These are phyloP conservation scores for Yponomeuta cagnagella DNA, from an alignment of 2,888 invertebrate genomes.

Conservation along the genomic window DNA sequence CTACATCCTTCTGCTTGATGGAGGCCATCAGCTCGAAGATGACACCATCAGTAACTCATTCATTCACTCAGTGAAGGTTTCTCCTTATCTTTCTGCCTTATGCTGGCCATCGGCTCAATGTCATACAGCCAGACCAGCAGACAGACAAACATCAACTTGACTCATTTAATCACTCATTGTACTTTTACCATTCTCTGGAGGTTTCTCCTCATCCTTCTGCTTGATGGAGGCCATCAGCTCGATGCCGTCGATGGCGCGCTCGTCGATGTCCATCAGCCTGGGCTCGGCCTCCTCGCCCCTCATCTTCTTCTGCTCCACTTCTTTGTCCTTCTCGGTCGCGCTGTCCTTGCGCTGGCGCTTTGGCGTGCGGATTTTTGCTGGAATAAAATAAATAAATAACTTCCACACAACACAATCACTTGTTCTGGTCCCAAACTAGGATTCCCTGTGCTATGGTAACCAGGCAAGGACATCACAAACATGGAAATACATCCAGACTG, in stretches of 20 bases:
- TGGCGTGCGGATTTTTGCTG: slow-evolving; percentile 59
- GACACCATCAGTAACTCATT: too few species aligned
- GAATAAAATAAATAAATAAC: slow-evolving; percentile 24
- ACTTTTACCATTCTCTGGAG: neutral
- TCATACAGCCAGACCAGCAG: slow-evolving; percentile 33
- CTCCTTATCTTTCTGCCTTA: slow-evolving; percentile 51
- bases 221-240: slow-evolving; percentile 66
- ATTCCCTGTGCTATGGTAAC: too few species aligned
- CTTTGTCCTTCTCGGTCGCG: slow-evolving; percentile 70
- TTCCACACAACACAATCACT: neutral
- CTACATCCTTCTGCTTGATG: slow-evolving; percentile 52
- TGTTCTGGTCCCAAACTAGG: too few species aligned
- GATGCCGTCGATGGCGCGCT: slow-evolving; percentile 69
- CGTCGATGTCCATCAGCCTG: slow-evolving; percentile 60
- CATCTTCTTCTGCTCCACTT: slow-evolving; percentile 52
- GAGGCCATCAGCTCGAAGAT: slow-evolving; percentile 60
- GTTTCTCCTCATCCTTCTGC: slow-evolving; percentile 55
- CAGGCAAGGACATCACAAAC: too few species aligned
- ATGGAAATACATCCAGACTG: too few species aligned
- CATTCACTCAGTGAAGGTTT: neutral
- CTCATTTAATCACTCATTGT: slow-evolving; percentile 22
- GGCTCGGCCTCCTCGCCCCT: slow-evolving; percentile 49
- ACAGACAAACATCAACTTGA: slow-evolving; percentile 36
- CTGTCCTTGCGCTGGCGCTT: slow-evolving; percentile 77
- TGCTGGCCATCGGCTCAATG: slow-evolving; percentile 65